Evolutionary conservation across 2,888 invertebrate genomes (phyloP).

Genomic region (Thysanoteuthis rhombus): DNA sequence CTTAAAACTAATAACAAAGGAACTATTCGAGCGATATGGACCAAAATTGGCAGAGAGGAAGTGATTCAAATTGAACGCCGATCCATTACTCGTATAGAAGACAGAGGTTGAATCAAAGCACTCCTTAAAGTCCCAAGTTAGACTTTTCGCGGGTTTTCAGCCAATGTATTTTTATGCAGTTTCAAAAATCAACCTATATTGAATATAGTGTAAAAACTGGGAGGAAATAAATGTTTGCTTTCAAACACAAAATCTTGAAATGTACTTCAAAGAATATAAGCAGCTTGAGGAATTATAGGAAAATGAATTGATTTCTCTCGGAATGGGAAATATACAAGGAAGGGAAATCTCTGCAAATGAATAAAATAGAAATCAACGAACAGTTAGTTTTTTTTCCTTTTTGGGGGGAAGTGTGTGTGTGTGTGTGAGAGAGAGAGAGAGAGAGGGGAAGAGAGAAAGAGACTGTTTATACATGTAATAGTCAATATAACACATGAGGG

Average conservation of each 20-base stretch:
- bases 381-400: too few species aligned
- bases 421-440: background rate
- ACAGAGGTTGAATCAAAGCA: too few species aligned
- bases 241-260: background rate
- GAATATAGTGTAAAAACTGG: background rate
- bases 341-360: background rate
- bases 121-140: too few species aligned
- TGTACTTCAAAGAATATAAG: background rate
- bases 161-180: too few species aligned
- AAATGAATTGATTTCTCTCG: background rate
- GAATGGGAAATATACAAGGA: background rate
- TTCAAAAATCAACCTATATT: background rate
- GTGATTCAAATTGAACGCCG: too few species aligned
- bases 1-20: too few species aligned
- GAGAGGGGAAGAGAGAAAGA: background rate
- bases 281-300: background rate
- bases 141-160: too few species aligned
- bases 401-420: too few species aligned
- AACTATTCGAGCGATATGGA: too few species aligned
- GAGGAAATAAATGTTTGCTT: background rate
- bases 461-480: background rate
- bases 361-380: background rate
- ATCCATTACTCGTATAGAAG: too few species aligned
- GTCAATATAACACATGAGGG: background rate
- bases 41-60: too few species aligned